These are phyloP conservation scores for Drosophila colorata DNA, from an alignment of 2,888 invertebrate species.

Conservation along the genomic window DNA sequence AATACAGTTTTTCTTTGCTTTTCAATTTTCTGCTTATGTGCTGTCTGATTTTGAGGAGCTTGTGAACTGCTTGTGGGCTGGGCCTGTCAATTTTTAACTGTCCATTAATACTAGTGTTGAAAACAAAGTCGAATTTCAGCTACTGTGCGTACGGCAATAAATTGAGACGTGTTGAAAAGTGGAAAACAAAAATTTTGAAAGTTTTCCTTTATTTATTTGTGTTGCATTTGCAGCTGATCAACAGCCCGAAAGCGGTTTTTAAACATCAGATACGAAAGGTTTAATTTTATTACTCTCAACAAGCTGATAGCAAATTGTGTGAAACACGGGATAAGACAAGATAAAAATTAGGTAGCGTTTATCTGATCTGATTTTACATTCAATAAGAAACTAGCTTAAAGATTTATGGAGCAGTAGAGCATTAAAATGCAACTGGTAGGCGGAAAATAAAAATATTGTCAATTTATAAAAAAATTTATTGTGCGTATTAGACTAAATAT, in stretches of 20 bases:
- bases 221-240: slow-evolving; percentile 13
- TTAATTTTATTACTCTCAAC: background rate
- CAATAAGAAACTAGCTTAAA: no score
- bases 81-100: slow-evolving; percentile 11
- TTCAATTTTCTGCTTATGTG: background rate
- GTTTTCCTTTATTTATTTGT: slow-evolving; percentile 1
- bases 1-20: slow-evolving; percentile 1
- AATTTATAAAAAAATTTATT: no score
- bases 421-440: no score
- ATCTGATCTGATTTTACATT: no score
- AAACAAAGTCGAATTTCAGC: slow-evolving; percentile 15
- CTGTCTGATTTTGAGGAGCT: slow-evolving; percentile 1
- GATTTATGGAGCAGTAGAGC: no score
- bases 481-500: no score
- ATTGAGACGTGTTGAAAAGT: background rate
- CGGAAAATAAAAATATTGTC: no score
- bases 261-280: slow-evolving; percentile 2
- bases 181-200: background rate
- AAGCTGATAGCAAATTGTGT: background rate
- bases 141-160: slow-evolving; percentile 10
- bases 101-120: slow-evolving; percentile 10
- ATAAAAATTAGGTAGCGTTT: background rate
- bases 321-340: no score
- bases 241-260: background rate
- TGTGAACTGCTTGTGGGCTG: slow-evolving; percentile 17